phyloP scores from a whole-genome alignment of 2,888 invertebrate species.

The Pterostichus madidus region DNA sequence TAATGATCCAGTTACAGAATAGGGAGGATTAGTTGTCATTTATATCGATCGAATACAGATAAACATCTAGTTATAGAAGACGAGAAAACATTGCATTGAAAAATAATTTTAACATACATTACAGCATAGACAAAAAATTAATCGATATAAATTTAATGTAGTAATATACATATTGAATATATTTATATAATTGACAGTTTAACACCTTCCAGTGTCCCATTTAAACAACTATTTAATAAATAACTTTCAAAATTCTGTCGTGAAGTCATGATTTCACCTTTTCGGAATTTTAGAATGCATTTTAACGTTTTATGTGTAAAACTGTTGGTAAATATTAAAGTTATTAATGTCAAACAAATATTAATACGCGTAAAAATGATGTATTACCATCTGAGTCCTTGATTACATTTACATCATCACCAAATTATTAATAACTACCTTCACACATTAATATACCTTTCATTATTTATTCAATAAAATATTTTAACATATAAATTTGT shows the following conservation, averaged over 20 bases:
- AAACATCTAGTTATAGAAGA: too few relatives aligned
- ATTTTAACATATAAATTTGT: too few relatives aligned
- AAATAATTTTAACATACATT: too few relatives aligned
- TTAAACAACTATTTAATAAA: neutral
- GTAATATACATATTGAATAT: too few relatives aligned
- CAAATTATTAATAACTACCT: neutral
- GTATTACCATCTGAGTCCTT: constrained; percentile 5
- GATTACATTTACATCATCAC: constrained; percentile 4
- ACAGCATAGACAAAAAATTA: too few relatives aligned
- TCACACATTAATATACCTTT: neutral
- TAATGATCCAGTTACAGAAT: too few relatives aligned
- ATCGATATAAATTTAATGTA: too few relatives aligned
- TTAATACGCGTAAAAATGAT: constrained; percentile 1
- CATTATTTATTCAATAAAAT: neutral
- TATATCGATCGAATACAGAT: too few relatives aligned
- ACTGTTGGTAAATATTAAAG: constrained; percentile 18
- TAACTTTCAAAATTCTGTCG: constrained; percentile 26
- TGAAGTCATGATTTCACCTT: constrained; percentile 15
- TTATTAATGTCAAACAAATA: constrained; percentile 11
- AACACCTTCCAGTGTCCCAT: neutral
- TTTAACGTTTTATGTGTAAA: neutral
- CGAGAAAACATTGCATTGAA: too few relatives aligned
- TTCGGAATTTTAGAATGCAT: constrained; percentile 9
- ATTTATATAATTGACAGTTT: too few relatives aligned
- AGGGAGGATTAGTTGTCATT: too few relatives aligned